Percentiles rank a stretch among this genome's conserved stretches.
These are phyloP conservation scores for Mesoclemmys tuberculata DNA, from an alignment of 2,113 vertebrate species.

Conservation along the genomic window DNA sequence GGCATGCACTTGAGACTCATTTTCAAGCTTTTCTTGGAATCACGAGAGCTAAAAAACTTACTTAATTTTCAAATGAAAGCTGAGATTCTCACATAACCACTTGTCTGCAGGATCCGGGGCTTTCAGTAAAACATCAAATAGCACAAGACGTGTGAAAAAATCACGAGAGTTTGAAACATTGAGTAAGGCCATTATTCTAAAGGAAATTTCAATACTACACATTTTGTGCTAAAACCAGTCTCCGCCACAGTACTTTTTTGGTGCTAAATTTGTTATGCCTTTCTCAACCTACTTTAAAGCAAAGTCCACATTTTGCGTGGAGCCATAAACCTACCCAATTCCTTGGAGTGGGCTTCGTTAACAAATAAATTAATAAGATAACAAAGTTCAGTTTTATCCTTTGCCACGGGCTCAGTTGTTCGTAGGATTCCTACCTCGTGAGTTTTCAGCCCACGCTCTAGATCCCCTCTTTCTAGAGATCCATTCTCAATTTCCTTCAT, in stretches of 20 bases:
- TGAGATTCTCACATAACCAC: background rate
- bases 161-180: background rate
- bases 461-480: background rate
- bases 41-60: background rate
- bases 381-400: background rate
- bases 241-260: background rate
- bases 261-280: too few relatives aligned
- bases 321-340: background rate
- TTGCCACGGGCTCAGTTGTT: background rate
- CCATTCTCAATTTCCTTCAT: background rate
- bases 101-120: background rate
- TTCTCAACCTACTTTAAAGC: background rate
- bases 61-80: background rate
- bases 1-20: background rate
- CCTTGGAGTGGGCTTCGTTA: background rate
- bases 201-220: background rate
- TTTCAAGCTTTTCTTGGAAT: constrained; percentile 1
- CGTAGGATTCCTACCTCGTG: background rate
- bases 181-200: background rate
- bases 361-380: background rate
- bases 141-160: background rate
- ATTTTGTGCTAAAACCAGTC: background rate
- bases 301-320: background rate
- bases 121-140: background rate
- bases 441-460: background rate